Evolutionary conservation across 2,113 vertebrate genomes (phyloP).

Genomic region (Tinamus guttatus): DNA sequence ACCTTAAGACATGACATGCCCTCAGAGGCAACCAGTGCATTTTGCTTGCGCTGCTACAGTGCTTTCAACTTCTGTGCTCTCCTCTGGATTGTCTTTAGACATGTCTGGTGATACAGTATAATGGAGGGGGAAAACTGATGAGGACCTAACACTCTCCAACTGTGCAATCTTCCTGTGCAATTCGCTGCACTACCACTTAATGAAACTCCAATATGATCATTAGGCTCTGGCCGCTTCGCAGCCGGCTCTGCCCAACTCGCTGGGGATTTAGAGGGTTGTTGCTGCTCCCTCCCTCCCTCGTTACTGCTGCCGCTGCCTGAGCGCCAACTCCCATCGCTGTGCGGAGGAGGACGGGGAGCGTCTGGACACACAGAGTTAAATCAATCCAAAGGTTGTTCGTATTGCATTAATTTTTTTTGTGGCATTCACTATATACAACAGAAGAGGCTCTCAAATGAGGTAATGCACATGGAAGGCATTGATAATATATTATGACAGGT

Average conservation of each 20-base stretch:
- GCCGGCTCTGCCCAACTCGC: background rate
- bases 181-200: background rate
- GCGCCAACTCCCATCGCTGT: background rate
- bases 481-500: constrained; percentile 37
- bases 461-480: constrained; percentile 24
- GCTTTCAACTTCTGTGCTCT: background rate
- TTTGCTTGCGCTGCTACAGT: background rate
- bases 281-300: background rate
- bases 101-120: accelerated
- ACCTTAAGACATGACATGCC: background rate
- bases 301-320: background rate
- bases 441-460: constrained; percentile 15
- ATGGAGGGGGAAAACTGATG: background rate
- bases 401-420: background rate
- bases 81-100: background rate
- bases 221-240: background rate
- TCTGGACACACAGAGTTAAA: background rate
- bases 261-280: background rate
- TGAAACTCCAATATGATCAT: background rate
- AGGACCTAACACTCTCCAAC: background rate
- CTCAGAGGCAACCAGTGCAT: accelerated
- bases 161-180: background rate
- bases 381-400: background rate
- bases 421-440: background rate
- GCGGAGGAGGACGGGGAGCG: background rate